Percentiles rank a stretch among this genome's conserved stretches.
Evolutionary conservation across 2,797 vertebrate species (phyloP).

Genomic region (Scarus forsteni): DNA sequence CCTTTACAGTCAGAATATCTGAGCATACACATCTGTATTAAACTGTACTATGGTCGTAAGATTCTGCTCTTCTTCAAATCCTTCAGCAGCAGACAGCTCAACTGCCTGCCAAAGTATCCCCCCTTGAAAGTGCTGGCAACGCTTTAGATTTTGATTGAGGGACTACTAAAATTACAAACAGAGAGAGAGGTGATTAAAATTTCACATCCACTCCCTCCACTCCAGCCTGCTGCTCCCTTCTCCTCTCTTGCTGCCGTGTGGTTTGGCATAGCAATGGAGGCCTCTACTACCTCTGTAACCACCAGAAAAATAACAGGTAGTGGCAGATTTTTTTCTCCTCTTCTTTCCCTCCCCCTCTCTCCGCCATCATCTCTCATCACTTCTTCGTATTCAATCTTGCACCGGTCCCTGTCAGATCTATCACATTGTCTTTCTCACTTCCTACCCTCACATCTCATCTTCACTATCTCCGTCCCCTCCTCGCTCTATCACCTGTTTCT

Average conservation of each 20-base stretch:
- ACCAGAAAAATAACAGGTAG: conserved; percentile 47
- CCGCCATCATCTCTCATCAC: conserved; percentile 36
- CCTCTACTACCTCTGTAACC: conserved; percentile 14
- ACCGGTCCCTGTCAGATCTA: conserved; percentile 58
- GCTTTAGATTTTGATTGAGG: conserved; percentile 69
- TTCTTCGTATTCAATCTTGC: conserved; percentile 49
- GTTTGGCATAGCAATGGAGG: conserved; percentile 65
- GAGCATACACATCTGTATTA: not conserved
- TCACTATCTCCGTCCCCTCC: conserved; percentile 29
- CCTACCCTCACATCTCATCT: conserved; percentile 49
- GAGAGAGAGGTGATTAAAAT: conserved; percentile 73
- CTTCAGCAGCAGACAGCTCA: conserved; percentile 14
- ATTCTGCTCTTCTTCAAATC: conserved; percentile 19
- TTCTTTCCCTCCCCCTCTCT: conserved; percentile 4
- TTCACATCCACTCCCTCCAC: conserved; percentile 71
- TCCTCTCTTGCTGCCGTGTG: conserved; percentile 50
- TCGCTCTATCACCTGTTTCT: conserved; percentile 53
- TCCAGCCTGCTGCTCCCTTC: conserved; percentile 33
- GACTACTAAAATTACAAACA: conserved; percentile 71
- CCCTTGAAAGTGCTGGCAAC: conserved; percentile 55
- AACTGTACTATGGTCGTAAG: conserved; percentile 5
- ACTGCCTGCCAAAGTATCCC: conserved; percentile 32
- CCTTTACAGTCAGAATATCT: not conserved
- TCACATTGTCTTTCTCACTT: conserved; percentile 56
- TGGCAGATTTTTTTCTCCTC: conserved; percentile 45